Evolutionary conservation across 2,797 vertebrate genomes (phyloP), one percentile per base, ranked within the genome.

Genomic region (Sebastes hubbsi): DNA sequence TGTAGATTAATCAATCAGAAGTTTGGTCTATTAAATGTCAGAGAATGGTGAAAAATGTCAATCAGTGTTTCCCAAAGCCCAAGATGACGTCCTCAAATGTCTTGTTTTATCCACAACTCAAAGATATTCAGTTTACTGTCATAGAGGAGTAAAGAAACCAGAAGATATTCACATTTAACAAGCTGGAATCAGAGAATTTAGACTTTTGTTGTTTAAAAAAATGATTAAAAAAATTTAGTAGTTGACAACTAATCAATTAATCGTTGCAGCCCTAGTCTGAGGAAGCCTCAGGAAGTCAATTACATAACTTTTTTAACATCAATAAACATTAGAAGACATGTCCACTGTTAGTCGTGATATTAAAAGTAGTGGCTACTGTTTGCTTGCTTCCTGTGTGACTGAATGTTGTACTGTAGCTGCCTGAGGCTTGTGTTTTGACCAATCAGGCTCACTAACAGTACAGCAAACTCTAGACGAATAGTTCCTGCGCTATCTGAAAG

Each of bases 1-100:
- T 49, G 18, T 0, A 3, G 46, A 49, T 49, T 49, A 20, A 49
- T 49, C 46, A 0, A 49, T 49, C 0, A 49, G 18, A 2, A 0
- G 46, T 49, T 49, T 49, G 46, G 46, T 18, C 42, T 18, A 3
- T 42, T 14, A 16, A 42, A 42, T 42, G 38, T 42, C 38, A 42
- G 38, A 16, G 13, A 42, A 42, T 16, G 14, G 13, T 42, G 38
- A 16, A 6, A 16, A 16, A 42, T 16, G 38, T 42, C 38, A 16
- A 38, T 38, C 36, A 38, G 36, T 38, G 36, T 38, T 38, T 38
- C 36, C 36, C 36, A 38, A 38, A 42, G 38, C 38, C 38, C 6
- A 16, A 42, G 38, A 42, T 42, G 38, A 42, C 14, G 14, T 38
- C 38, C 38, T 42, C 6, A 42, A 6, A 16, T 16, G 38, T 42